Conservation (phyloP, 2,797 vertebrate genomes). For the Knipowitschia caucasica region DNA sequence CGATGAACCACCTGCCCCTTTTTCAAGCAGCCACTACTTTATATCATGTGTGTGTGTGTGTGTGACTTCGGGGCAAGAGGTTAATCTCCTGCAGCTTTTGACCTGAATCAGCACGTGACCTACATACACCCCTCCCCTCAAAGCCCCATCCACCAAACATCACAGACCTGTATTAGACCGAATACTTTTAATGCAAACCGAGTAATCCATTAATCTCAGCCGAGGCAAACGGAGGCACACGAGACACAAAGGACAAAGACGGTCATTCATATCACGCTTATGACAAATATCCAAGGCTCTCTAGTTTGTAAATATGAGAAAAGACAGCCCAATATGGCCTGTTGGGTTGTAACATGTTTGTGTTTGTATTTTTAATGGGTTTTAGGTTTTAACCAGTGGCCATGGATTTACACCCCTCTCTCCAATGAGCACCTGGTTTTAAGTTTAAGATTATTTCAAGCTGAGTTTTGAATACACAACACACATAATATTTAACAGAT, state of each 20-base stretch:
- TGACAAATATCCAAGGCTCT: too few species aligned
- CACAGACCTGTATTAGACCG: slow-evolving; percentile 2
- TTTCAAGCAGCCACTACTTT: not conserved
- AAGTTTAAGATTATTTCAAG: too few species aligned
- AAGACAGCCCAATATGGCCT: too few species aligned
- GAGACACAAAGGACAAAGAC: not conserved
- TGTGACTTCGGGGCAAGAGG: slow-evolving; percentile 35
- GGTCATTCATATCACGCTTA: too few species aligned
- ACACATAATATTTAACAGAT: too few species aligned
- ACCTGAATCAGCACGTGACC: slow-evolving; percentile 71
- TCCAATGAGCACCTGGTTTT: too few species aligned
- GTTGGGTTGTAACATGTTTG: too few species aligned
- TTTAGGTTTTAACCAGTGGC: too few species aligned
- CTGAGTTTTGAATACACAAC: too few species aligned
- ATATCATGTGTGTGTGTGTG: slow-evolving; percentile 5
- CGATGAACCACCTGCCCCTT: slow-evolving; percentile 22
- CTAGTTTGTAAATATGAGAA: too few species aligned
- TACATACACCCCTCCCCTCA: slow-evolving; percentile 51
- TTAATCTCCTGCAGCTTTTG: slow-evolving; percentile 68
- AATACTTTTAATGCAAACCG: not conserved
- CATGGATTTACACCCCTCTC: too few species aligned
- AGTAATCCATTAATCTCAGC: not conserved
- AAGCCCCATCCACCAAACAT: slow-evolving; percentile 20
- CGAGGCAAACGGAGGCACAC: not conserved
- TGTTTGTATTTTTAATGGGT: too few species aligned